Conservation (phyloP, 1,140 invertebrate species). For the Habropoda laboriosa region DNA sequence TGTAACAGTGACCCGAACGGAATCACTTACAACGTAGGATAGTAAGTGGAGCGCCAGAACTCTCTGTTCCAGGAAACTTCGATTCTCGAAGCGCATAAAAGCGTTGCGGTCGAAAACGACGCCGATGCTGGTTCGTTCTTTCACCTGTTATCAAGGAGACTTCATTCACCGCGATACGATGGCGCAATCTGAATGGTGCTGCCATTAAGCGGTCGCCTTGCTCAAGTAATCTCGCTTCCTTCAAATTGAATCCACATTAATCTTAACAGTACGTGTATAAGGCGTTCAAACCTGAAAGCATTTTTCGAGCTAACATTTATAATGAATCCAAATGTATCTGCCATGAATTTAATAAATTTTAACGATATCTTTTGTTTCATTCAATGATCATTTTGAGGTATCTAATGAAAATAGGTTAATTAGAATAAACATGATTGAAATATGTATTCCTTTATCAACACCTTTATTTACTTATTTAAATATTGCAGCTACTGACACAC, state of each 20-base stretch:
- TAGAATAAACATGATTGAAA: too few species aligned
- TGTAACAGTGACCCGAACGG: neutral
- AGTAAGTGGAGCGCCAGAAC: conserved; percentile 46
- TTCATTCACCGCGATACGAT: conserved; percentile 40
- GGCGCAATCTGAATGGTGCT: conserved; percentile 25
- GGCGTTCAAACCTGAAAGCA: neutral
- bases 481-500: too few species aligned
- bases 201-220: conserved; percentile 24
- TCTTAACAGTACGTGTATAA: neutral
- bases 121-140: conserved; percentile 20
- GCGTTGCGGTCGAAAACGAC: neutral
- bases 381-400: too few species aligned
- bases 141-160: conserved; percentile 45
- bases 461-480: too few species aligned
- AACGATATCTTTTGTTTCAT: too few species aligned
- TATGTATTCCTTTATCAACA: too few species aligned
- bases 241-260: conserved; percentile 15
- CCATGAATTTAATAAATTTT: too few species aligned
- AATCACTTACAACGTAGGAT: conserved; percentile 35
- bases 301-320: too few species aligned
- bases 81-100: conserved; percentile 47
- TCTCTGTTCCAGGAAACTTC: conserved; percentile 48
- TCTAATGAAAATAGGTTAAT: too few species aligned
- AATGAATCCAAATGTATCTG: too few species aligned
- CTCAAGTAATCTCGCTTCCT: neutral